Evolutionary conservation across 1,140 invertebrate genomes (phyloP).

Genomic region (Pomacea maculata): DNA sequence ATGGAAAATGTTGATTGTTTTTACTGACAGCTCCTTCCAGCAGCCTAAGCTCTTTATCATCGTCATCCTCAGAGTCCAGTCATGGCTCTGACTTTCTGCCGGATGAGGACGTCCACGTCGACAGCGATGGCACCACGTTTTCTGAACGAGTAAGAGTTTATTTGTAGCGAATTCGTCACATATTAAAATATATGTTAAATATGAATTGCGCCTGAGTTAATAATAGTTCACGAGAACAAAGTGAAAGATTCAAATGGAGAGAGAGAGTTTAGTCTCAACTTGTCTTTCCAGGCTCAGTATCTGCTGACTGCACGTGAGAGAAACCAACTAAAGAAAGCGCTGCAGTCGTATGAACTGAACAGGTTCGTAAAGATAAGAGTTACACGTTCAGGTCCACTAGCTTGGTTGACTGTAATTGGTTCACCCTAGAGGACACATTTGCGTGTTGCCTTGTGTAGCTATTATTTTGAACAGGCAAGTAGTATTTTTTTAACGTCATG

Average conservation of each 20-base stretch:
- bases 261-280: background rate
- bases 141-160: slow-evolving; percentile 42
- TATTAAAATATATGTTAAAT: background rate
- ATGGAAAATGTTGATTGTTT: background rate
- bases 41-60: slow-evolving; percentile 29
- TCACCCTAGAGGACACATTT: too few species aligned
- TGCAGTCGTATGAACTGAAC: slow-evolving; percentile 28
- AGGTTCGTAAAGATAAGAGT: background rate
- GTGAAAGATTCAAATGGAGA: too few species aligned
- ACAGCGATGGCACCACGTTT: slow-evolving; percentile 54
- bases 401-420: too few species aligned
- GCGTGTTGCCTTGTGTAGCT: too few species aligned
- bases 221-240: too few species aligned
- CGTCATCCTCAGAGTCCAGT: slow-evolving; percentile 48
- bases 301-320: slow-evolving; percentile 55
- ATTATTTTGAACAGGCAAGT: too few species aligned
- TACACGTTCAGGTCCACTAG: too few species aligned
- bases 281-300: slow-evolving; percentile 44
- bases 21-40: slow-evolving; percentile 19
- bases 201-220: background rate
- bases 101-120: slow-evolving; percentile 28
- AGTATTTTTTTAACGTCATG: too few species aligned
- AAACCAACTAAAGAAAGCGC: slow-evolving; percentile 49
- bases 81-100: slow-evolving; percentile 48
- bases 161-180: background rate